A percentile compares a stretch with the other conserved stretches of the same genome.
Conservation (phyloP, 2,113 vertebrate genomes). For the Morone chrysops region DNA sequence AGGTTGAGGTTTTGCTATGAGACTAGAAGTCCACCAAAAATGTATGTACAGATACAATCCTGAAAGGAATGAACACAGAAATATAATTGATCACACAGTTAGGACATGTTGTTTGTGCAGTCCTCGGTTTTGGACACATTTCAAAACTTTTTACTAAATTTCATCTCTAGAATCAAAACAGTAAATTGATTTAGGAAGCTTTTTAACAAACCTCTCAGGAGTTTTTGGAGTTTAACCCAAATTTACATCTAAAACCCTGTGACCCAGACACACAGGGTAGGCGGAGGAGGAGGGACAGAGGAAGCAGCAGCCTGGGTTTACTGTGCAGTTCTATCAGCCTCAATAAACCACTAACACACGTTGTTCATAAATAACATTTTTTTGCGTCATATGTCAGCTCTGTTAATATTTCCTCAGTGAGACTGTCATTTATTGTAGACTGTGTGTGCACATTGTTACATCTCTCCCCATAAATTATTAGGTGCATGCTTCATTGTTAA, state of each 20-base stretch:
- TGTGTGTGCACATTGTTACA: background rate
- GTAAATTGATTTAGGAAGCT: no score
- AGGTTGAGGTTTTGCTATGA: background rate
- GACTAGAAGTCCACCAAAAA: no score
- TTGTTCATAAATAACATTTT: background rate
- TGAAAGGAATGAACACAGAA: no score
- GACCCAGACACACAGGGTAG: background rate
- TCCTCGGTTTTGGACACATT: no score
- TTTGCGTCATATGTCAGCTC: background rate
- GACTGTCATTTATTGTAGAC: background rate
- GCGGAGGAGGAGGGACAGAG: background rate
- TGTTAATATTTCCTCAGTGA: constrained; percentile 13
- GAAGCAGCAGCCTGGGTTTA: background rate
- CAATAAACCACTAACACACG: background rate
- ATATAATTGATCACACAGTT: no score
- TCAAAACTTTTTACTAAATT: no score
- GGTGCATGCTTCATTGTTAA: background rate
- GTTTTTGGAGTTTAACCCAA: background rate
- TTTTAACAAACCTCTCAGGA: no score
- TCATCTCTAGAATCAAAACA: no score
- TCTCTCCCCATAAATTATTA: constrained; percentile 15
- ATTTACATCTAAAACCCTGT: background rate
- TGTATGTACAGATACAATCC: no score
- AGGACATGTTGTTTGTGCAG: no score
- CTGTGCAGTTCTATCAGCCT: background rate